Evolutionary conservation across 2,888 invertebrate genomes (phyloP).

Genomic region (Drosophila seclusa): DNA sequence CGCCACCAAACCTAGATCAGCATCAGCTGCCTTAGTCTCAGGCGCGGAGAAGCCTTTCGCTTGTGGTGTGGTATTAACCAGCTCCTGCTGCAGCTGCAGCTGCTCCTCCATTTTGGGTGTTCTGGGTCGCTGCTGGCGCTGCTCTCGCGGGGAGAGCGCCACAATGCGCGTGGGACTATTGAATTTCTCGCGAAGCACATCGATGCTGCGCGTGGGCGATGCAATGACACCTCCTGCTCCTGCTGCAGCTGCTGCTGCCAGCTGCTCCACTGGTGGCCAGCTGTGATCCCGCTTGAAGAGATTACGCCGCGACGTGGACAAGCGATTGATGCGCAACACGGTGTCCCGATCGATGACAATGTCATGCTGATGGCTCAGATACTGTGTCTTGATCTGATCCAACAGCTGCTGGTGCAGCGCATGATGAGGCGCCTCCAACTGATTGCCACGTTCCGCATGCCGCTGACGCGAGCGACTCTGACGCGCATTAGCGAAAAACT

Average conservation of each 20-base stretch:
- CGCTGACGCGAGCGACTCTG: constrained; percentile 83
- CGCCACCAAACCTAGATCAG: constrained; percentile 81
- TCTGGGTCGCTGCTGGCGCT: constrained; percentile 46
- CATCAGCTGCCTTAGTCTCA: constrained; percentile 81
- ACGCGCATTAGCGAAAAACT: constrained; percentile 59
- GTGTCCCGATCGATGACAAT: constrained; percentile 84
- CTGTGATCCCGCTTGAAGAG: constrained; percentile 83
- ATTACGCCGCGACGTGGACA: constrained; percentile 78
- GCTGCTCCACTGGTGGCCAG: constrained; percentile 80
- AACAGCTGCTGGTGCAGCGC: constrained; percentile 79
- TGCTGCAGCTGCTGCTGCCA: not conserved
- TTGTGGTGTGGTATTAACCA: constrained; percentile 45
- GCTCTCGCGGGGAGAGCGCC: constrained; percentile 58
- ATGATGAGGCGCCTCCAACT: constrained; percentile 51
- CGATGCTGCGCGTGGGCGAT: constrained; percentile 77
- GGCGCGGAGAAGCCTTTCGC: constrained; percentile 79
- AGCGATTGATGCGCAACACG: constrained; percentile 84
- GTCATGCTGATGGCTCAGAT: constrained; percentile 79
- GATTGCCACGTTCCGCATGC: constrained; percentile 4
- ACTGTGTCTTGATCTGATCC: constrained; percentile 80
- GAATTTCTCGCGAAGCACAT: constrained; percentile 81
- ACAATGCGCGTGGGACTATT: constrained; percentile 78
- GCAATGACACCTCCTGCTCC: constrained; percentile 6
- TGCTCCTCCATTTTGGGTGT: not conserved
- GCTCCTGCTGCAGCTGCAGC: not conserved